Conservation (phyloP, 2,888 invertebrate genomes). For the Noctua janthe region DNA sequence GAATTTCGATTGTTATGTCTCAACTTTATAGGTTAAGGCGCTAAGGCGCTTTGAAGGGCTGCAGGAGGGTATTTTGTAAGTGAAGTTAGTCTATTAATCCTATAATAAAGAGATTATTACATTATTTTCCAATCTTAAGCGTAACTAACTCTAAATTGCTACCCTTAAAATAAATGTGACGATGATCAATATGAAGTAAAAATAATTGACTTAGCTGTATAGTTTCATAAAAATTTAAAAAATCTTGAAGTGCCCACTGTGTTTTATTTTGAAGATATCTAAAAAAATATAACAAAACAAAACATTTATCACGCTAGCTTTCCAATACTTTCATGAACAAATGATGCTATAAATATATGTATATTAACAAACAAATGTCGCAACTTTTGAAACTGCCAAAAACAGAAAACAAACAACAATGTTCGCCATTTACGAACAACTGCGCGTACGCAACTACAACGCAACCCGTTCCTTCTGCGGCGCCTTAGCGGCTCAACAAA, state of each 20-base stretch:
- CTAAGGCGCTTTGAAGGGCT: slow-evolving; percentile 25
- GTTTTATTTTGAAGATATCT: neutral
- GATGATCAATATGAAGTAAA: neutral
- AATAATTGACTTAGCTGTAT: too few relatives aligned
- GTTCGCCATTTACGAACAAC: slow-evolving; percentile 74
- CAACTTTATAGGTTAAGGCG: slow-evolving; percentile 54
- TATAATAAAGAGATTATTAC: neutral
- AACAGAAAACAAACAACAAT: slow-evolving; percentile 75
- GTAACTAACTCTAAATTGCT: neutral
- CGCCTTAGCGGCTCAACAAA: slow-evolving; percentile 88
- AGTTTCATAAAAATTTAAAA: neutral
- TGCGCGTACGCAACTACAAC: slow-evolving; percentile 70
- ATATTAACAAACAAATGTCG: slow-evolving; percentile 72
- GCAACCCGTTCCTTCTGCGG: slow-evolving; percentile 79
- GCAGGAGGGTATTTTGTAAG: slow-evolving; percentile 1
- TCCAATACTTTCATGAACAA: slow-evolving; percentile 56
- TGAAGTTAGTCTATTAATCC: slow-evolving; percentile 6
- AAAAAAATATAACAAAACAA: neutral
- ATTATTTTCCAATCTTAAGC: neutral
- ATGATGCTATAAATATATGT: slow-evolving; percentile 58
- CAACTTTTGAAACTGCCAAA: slow-evolving; percentile 74
- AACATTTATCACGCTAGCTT: slow-evolving; percentile 3
- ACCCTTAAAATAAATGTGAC: neutral
- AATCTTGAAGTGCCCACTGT: neutral
- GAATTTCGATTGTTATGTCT: slow-evolving; percentile 69